A percentile compares a stretch with the other conserved stretches of the same genome.
These are phyloP conservation scores for Polydrusus tereticollis DNA, from an alignment of 2,888 invertebrate species.

Conservation along the genomic window DNA sequence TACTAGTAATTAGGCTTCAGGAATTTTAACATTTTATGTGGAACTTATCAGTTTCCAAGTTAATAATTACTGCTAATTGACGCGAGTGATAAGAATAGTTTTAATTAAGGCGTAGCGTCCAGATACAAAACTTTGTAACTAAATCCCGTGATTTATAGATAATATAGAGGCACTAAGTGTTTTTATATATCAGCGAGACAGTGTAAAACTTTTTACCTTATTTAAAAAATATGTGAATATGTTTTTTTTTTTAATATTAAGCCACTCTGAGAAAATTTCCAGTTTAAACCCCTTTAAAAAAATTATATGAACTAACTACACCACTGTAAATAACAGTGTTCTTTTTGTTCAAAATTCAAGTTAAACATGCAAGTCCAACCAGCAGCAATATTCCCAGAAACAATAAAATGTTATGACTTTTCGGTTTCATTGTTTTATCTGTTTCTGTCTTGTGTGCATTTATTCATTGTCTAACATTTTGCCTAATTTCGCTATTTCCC, in stretches of 20 bases:
- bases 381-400: background rate
- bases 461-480: background rate
- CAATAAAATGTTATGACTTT: constrained; percentile 8
- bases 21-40: constrained; percentile 1
- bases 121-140: no score
- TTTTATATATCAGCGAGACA: no score
- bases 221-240: no score
- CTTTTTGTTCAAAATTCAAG: background rate
- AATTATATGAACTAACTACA: no score
- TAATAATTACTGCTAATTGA: background rate
- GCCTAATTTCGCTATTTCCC: background rate
- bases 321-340: background rate
- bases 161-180: no score
- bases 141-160: no score
- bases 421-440: background rate
- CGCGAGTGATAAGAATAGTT: background rate
- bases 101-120: no score
- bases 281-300: no score
- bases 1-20: background rate
- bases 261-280: no score
- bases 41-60: constrained; percentile 1
- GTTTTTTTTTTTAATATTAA: no score
- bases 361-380: constrained; percentile 5
- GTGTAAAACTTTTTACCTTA: no score
- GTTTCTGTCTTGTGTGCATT: background rate